Evolutionary conservation across 2,888 invertebrate species (phyloP).

Genomic region (Caenorhabditis angaria): DNA sequence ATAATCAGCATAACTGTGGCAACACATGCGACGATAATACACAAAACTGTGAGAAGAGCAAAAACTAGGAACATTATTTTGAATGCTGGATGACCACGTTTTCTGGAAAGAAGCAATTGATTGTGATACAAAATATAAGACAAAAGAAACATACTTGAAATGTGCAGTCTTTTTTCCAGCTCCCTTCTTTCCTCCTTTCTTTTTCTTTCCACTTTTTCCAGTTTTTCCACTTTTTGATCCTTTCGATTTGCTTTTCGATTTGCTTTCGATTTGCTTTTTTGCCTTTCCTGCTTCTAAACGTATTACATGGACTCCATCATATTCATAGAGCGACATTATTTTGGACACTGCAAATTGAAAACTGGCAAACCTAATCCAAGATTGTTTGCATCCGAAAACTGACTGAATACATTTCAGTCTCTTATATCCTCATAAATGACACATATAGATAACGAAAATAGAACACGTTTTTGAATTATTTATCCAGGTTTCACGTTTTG

Average conservation of each 20-base stretch:
- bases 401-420: background rate
- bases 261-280: background rate
- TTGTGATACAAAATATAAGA: background rate
- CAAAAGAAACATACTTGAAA: background rate
- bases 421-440: background rate
- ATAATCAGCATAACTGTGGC: no score
- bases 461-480: no score
- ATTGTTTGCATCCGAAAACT: background rate
- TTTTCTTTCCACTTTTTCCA: background rate
- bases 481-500: no score
- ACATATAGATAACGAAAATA: background rate
- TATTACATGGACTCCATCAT: background rate
- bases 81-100: conserved; percentile 40
- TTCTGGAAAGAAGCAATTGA: no score
- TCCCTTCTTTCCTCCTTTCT: background rate
- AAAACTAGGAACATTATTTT: conserved; percentile 39
- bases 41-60: conserved; percentile 28
- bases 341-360: background rate
- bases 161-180: background rate
- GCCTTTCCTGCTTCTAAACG: background rate
- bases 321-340: background rate
- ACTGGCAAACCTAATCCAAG: background rate
- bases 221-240: background rate
- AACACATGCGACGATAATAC: conserved; percentile 24
- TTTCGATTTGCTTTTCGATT: background rate